Percentiles rank a stretch among this genome's conserved stretches.
Conservation (phyloP, 2,113 vertebrate genomes). For the Tautogolabrus adspersus region DNA sequence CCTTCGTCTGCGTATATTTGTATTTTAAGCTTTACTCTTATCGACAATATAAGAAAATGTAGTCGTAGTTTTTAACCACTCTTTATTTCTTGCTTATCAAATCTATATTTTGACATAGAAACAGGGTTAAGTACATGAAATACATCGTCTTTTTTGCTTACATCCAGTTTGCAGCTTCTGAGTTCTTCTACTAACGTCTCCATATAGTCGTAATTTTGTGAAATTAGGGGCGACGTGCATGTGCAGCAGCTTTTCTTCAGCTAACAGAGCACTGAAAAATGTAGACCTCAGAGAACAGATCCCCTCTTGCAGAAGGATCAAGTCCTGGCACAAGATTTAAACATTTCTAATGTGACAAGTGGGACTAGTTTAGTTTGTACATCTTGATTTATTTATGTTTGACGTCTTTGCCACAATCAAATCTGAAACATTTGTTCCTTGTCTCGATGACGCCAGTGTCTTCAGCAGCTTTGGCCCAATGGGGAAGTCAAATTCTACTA, state of each 20-base stretch:
- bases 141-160: no score
- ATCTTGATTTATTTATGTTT: not conserved
- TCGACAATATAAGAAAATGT: no score
- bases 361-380: not conserved
- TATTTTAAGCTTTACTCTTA: no score
- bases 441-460: conserved; percentile 27
- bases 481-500: conserved; percentile 41
- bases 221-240: not conserved
- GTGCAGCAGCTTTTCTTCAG: not conserved
- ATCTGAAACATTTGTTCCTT: conserved; percentile 21
- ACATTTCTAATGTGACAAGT: not conserved
- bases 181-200: not conserved
- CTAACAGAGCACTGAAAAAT: conserved; percentile 2
- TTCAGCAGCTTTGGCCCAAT: conserved; percentile 2
- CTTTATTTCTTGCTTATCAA: no score
- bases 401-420: not conserved
- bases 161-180: not conserved
- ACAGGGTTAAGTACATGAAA: no score
- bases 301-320: not conserved
- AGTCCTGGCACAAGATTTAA: not conserved
- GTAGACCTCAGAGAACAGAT: not conserved
- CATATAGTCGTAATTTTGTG: no score
- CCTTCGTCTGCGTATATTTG: no score
- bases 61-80: no score
- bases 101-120: no score